Percentiles rank a stretch among this genome's conserved stretches.
phyloP scores from a whole-genome alignment of 35 echinoderm and acorn worm genomes.

The Anneissia japonica region DNA sequence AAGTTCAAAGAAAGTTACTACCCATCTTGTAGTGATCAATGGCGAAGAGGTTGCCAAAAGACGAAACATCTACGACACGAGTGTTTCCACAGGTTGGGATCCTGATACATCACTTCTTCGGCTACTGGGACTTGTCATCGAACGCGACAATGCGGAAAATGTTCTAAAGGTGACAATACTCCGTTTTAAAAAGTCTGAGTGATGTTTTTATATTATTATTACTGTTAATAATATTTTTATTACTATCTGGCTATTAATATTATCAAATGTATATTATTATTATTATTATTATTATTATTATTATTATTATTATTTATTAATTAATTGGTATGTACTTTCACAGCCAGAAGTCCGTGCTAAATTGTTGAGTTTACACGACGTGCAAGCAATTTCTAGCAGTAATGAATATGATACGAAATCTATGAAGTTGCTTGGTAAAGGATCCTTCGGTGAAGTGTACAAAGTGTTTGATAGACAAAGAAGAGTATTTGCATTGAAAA shows the following conservation, averaged over 20 bases:
- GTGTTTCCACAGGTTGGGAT: constrained; percentile 6
- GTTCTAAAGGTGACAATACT: constrained; percentile 8
- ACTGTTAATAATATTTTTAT: too few species aligned
- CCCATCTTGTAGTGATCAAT: constrained; percentile 31
- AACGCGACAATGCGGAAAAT: constrained; percentile 4
- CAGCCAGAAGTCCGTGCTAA: background rate
- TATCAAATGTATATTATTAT: too few species aligned
- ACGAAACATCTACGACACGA: constrained; percentile 16
- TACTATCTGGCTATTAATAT: too few species aligned
- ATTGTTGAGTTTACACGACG: constrained; percentile 12
- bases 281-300: too few species aligned
- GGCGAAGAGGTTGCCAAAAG: constrained; percentile 21
- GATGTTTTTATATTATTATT: too few species aligned
- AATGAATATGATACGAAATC: background rate
- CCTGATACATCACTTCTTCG: constrained; percentile 13
- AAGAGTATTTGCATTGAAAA: constrained; percentile 14
- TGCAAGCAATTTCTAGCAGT: background rate
- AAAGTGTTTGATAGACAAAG: constrained; percentile 19
- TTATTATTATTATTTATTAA: background rate
- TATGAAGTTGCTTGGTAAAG: constrained; percentile 10
- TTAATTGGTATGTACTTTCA: background rate
- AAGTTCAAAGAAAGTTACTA: constrained; percentile 14
- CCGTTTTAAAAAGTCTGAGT: too few species aligned
- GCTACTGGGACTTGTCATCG: background rate
- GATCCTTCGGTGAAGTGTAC: constrained; percentile 31